Conservation (phyloP, 2,888 invertebrate genomes). For the Cataglyphis livida region DNA sequence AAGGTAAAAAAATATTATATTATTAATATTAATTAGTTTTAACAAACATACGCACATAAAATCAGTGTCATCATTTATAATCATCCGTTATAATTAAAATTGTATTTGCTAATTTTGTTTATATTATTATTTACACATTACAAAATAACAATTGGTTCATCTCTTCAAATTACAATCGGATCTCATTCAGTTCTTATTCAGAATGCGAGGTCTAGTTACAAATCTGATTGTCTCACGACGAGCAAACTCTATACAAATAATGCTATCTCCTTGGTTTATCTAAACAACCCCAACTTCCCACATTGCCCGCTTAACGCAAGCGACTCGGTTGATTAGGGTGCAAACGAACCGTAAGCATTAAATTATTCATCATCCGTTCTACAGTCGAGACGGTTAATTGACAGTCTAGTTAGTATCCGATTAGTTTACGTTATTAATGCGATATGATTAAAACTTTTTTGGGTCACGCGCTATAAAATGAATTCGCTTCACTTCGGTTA, state of each 20-base stretch:
- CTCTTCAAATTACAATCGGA: slow-evolving; percentile 44
- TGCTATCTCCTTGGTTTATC: slow-evolving; percentile 63
- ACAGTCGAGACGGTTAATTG: slow-evolving; percentile 60
- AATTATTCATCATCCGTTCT: slow-evolving; percentile 58
- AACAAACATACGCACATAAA: not conserved
- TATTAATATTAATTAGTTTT: not conserved
- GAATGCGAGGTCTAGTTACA: slow-evolving; percentile 34
- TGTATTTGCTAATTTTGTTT: not conserved
- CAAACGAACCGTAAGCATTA: slow-evolving; percentile 63
- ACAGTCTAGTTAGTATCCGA: slow-evolving; percentile 54
- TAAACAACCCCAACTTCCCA: slow-evolving; percentile 59
- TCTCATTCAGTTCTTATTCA: slow-evolving; percentile 47
- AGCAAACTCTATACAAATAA: slow-evolving; percentile 62
- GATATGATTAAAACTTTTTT: slow-evolving; percentile 68
- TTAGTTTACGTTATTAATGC: slow-evolving; percentile 51
- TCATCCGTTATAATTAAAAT: not conserved
- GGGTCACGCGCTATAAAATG: slow-evolving; percentile 18
- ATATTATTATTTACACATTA: slow-evolving; percentile 19
- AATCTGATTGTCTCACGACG: slow-evolving; percentile 50
- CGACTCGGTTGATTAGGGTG: slow-evolving; percentile 64
- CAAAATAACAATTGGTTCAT: slow-evolving; percentile 51
- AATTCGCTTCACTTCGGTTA: slow-evolving; percentile 11
- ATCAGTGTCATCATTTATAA: not conserved
- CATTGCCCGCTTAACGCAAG: slow-evolving; percentile 53
- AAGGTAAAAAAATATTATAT: not conserved